Conservation (phyloP, 1,140 invertebrate genomes). For the Eufriesea mexicana region DNA sequence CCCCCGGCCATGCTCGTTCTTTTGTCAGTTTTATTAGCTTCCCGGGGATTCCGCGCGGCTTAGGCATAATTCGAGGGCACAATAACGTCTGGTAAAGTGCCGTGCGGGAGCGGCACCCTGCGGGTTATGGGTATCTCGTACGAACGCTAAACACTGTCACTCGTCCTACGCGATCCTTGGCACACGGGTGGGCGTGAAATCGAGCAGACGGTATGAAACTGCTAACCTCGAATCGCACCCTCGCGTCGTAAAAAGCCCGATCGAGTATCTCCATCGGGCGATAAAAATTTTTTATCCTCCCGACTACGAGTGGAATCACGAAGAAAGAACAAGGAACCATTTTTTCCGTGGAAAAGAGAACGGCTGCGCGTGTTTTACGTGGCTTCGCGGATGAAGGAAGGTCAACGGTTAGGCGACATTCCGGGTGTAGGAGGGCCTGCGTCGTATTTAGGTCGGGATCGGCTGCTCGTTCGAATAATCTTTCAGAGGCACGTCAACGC, state of each 20-base stretch:
- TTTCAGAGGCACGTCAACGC: slow-evolving; percentile 17
- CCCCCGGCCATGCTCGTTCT: neutral
- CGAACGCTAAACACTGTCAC: neutral
- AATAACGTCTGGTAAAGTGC: slow-evolving; percentile 5
- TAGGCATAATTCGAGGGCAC: slow-evolving; percentile 15
- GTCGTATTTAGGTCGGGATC: slow-evolving; percentile 43
- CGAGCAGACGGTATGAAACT: neutral
- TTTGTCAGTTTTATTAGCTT: slow-evolving; percentile 29
- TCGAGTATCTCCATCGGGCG: neutral
- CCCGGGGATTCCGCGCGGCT: slow-evolving; percentile 1
- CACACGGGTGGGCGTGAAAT: neutral
- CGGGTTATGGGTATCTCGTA: neutral
- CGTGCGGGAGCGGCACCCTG: neutral
- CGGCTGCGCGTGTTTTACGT: neutral
- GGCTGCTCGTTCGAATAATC: slow-evolving; percentile 43
- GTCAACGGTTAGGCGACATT: neutral
- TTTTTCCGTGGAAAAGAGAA: neutral
- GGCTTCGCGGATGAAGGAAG: neutral
- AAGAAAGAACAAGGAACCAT: neutral
- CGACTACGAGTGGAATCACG: neutral
- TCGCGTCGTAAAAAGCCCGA: neutral
- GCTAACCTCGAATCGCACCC: neutral
- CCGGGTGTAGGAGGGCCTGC: neutral
- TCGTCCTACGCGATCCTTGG: neutral
- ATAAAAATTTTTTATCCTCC: neutral